Base-by-base conservation (phyloP, 2,888 invertebrate genomes). In the Acheta domesticus region DNA sequence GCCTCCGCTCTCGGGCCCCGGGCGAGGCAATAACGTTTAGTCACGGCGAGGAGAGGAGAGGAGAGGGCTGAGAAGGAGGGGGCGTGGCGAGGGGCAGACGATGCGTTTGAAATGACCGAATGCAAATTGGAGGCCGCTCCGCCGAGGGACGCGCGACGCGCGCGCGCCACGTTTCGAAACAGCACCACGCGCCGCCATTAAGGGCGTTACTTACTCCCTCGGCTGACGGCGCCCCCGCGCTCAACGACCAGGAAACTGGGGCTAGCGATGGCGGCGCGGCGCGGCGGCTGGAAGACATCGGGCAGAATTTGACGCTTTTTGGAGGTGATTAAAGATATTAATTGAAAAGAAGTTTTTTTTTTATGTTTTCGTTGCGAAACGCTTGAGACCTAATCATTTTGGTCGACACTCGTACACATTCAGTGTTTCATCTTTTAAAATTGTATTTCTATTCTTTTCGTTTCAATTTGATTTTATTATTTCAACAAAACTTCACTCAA, bases 11-110 rank as follows among this genome's bases (percentile, higher is more conserved):
- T 36, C 36, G 36, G 36, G 36, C 36, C 36, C 62, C 16, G n/a
- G 36, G 14, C 14, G 20, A 62, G 62, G 77, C 62, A 77, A 77
- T 77, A 77, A 77, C 77, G 62, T 77, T 77, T 77, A 80, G 80
- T 80, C 75, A 62, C 62, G 73, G 36, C 49, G 49, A 23, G 23
- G 21, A 49, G 21, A 50, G 23, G 12, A n/a, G 75, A 74, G 19
- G 50, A 36, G 36, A 36, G 8, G 36, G 36, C 36, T 36, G 75
- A 20, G 19, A 23, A 16, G 19, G 23, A 48, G 75, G 48, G 36
- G 12, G 76, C 12, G 48, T n/a, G 2, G 76, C 19, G 48, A 8
- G 36, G 36, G 36, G 76, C 48, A 76, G 48, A 76, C 48, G 49
- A 49, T 36, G 36, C 23, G 50, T 49, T 49, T 77, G 77, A 49